A percentile compares a stretch with the other conserved stretches of the same genome.
Evolutionary conservation across 35 echinoderm and acorn worm genomes (phyloP).

Genomic region (Holothuria glaberrima): DNA sequence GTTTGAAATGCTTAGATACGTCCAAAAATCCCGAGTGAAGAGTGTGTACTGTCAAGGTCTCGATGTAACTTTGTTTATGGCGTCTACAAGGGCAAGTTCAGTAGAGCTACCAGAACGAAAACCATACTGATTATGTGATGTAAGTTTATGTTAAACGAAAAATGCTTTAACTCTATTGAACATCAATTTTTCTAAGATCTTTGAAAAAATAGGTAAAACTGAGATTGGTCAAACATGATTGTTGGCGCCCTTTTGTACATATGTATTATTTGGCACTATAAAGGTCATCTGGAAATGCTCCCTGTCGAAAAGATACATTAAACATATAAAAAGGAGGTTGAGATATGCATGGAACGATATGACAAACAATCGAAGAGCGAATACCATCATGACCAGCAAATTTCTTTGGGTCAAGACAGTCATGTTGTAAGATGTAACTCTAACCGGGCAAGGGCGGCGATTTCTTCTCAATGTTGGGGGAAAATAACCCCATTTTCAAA

Average conservation of each 20-base stretch:
- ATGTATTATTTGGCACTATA: background rate
- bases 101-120: background rate
- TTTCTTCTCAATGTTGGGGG: too few species aligned
- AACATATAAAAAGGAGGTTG: background rate
- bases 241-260: background rate
- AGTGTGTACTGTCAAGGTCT: background rate
- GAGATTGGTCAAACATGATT: background rate
- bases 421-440: too few species aligned
- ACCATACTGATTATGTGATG: background rate
- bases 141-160: background rate
- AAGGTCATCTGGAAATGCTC: slow-evolving; percentile 3
- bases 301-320: background rate
- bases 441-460: too few species aligned
- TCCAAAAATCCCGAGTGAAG: background rate
- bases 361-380: background rate
- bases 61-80: background rate
- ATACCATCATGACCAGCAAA: slow-evolving; percentile 18
- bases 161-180: background rate
- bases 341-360: background rate
- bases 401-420: slow-evolving; percentile 4
- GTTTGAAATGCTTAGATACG: slow-evolving; percentile 1
- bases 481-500: too few species aligned
- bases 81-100: background rate
- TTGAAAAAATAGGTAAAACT: background rate
- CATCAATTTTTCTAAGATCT: slow-evolving; percentile 23